These are phyloP conservation scores for Ceuthmochares aereus DNA, from an alignment of 2,113 vertebrate species.

Conservation along the genomic window DNA sequence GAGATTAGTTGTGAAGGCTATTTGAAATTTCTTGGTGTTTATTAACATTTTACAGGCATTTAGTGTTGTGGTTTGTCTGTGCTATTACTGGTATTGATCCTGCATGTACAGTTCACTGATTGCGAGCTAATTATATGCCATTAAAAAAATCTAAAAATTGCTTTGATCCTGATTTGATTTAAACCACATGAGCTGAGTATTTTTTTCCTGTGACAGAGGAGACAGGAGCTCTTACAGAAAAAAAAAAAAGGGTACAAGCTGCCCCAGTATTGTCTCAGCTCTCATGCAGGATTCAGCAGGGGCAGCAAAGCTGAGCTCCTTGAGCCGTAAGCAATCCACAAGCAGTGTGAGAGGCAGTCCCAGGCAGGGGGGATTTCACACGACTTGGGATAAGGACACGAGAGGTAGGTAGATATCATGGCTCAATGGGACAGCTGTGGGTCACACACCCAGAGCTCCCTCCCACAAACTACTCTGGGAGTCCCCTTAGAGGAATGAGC, in stretches of 20 bases:
- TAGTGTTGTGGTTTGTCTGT: background rate
- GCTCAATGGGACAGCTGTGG: background rate
- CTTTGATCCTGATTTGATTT: slow-evolving; percentile 7
- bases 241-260: background rate
- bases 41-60: background rate
- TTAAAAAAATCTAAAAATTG: background rate
- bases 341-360: fast-evolving
- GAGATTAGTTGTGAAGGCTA: background rate
- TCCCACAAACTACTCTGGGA: background rate
- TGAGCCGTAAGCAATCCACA: fast-evolving
- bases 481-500: fast-evolving
- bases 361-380: background rate
- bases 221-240: background rate
- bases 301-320: background rate
- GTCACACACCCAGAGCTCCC: fast-evolving
- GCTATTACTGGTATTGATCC: background rate
- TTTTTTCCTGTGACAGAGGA: background rate
- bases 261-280: background rate
- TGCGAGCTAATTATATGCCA: background rate
- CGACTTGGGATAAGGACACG: fast-evolving
- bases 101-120: background rate
- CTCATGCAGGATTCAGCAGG: background rate
- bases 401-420: background rate
- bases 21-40: background rate
- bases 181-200: background rate